These are phyloP conservation scores for Archips xylosteana DNA, from an alignment of 2,888 invertebrate species.

Conservation along the genomic window DNA sequence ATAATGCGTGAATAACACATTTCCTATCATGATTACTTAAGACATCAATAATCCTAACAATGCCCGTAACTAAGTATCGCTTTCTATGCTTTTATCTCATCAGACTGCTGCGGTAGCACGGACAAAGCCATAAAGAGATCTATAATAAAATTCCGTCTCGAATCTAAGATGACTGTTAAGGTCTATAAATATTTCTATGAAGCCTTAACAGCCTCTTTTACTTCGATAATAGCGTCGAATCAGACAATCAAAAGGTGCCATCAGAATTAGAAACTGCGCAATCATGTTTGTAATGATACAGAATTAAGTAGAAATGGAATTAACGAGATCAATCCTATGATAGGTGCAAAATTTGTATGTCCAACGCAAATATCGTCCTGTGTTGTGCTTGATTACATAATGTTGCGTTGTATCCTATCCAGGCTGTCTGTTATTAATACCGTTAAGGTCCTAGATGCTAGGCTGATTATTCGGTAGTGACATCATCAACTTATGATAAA, in stretches of 20 bases:
- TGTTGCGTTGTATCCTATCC: neutral
- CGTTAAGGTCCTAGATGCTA: neutral
- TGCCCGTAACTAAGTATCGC: slow-evolving; percentile 10
- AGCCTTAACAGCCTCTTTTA: neutral
- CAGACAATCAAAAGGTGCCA: neutral
- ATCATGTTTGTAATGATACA: neutral
- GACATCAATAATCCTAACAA: slow-evolving; percentile 22
- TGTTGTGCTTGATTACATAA: neutral
- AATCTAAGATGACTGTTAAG: slow-evolving; percentile 19
- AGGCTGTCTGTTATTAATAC: neutral
- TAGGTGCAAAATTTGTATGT: neutral
- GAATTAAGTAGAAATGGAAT: slow-evolving; percentile 4
- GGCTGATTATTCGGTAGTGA: slow-evolving; percentile 30
- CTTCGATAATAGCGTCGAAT: neutral
- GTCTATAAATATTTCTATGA: slow-evolving; percentile 15
- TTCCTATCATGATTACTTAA: slow-evolving; percentile 19
- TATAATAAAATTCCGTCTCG: slow-evolving; percentile 8
- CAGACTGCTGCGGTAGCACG: slow-evolving; percentile 6
- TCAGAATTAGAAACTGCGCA: neutral
- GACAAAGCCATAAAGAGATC: slow-evolving; percentile 11
- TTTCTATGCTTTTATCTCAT: slow-evolving; percentile 13
- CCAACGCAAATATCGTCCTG: neutral
- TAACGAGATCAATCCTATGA: neutral
- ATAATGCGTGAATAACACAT: slow-evolving; percentile 17
- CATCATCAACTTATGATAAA: slow-evolving; percentile 10